These are phyloP conservation scores for Serripes groenlandicus DNA, from an alignment of 2,888 invertebrate species.

Conservation along the genomic window DNA sequence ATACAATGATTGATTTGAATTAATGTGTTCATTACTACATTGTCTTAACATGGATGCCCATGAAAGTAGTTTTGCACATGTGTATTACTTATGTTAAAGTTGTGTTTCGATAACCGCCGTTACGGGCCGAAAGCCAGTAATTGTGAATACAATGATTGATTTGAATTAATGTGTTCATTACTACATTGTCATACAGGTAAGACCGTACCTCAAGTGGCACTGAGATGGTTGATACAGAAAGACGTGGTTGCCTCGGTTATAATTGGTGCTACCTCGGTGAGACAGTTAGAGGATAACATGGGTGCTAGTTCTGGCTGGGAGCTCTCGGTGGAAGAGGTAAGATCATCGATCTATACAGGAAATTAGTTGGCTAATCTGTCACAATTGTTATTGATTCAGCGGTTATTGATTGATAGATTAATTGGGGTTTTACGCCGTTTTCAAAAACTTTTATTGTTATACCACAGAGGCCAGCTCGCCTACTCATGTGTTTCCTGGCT, in stretches of 20 bases:
- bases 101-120: not conserved
- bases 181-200: constrained; percentile 64
- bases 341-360: no score
- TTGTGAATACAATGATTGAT: not conserved
- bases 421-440: no score
- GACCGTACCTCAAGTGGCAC: constrained; percentile 77
- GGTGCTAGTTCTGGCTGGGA: constrained; percentile 77
- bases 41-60: not conserved
- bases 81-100: not conserved
- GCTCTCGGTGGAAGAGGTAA: constrained; percentile 77
- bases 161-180: not conserved
- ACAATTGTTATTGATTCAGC: no score
- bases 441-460: no score
- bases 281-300: constrained; percentile 82
- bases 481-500: no score
- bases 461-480: no score
- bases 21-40: not conserved
- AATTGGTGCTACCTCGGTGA: constrained; percentile 79
- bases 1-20: not conserved
- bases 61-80: not conserved
- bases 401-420: no score
- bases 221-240: constrained; percentile 82
- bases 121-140: not conserved
- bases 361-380: no score
- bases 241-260: constrained; percentile 79